A percentile compares a stretch with the other conserved stretches of the same genome.
phyloP scores from a whole-genome alignment of 2,888 invertebrate species.

The Oscheius sp. region DNA sequence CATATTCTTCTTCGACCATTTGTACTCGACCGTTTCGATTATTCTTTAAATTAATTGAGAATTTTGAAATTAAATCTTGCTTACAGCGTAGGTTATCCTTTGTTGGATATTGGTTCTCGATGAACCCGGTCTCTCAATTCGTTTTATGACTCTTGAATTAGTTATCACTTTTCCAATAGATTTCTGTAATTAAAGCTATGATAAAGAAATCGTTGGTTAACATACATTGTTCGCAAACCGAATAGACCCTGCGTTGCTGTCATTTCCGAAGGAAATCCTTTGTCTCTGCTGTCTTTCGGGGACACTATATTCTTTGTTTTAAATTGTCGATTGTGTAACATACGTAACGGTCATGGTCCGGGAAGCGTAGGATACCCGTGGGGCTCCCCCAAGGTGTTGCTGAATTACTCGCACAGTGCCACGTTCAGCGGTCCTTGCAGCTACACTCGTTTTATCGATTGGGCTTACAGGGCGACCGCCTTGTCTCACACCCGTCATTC shows the following conservation, averaged over 20 bases:
- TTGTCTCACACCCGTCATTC: conserved; percentile 65
- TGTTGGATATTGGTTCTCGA: background rate
- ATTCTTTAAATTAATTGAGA: conserved; percentile 11
- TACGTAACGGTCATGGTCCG: conserved; percentile 6
- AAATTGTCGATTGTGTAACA: background rate
- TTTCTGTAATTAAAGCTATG: background rate
- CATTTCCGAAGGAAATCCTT: conserved; percentile 1
- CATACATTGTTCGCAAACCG: background rate
- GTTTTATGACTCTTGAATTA: conserved; percentile 9
- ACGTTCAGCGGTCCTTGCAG: conserved; percentile 32
- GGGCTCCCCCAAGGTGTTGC: background rate
- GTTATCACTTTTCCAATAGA: conserved; percentile 9
- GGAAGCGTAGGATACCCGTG: background rate
- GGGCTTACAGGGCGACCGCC: conserved; percentile 53
- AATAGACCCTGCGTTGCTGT: background rate
- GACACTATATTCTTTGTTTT: background rate
- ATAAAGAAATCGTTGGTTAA: background rate
- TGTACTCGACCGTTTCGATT: conserved; percentile 3
- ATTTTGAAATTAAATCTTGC: background rate
- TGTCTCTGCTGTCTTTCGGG: conserved; percentile 5
- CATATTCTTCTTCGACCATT: background rate
- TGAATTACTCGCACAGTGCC: background rate
- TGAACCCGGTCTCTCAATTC: background rate
- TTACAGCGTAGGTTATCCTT: conserved; percentile 3
- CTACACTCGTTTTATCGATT: conserved; percentile 47